phyloP scores from a whole-genome alignment of 2,113 vertebrate genomes.

The Benitochromis conjunctus region DNA sequence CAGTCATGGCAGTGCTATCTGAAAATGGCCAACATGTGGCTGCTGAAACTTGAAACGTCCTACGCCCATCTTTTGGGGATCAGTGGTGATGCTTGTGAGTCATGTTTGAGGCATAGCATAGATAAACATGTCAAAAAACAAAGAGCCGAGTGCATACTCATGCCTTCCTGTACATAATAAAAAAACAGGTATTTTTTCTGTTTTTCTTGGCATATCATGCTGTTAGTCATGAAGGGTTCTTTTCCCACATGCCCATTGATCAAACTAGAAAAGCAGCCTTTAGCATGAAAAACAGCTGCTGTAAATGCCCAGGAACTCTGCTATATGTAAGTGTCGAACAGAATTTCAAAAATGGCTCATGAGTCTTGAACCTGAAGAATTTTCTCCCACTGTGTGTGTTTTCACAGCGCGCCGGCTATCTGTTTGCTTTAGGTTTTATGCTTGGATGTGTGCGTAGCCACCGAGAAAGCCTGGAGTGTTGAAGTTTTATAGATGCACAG shows the following conservation, averaged over 20 bases:
- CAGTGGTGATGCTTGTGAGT: conserved; percentile 15
- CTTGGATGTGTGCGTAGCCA: conserved; percentile 26
- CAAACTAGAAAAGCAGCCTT: neutral
- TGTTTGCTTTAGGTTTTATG: conserved; percentile 31
- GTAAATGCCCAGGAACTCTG: neutral
- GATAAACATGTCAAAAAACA: conserved; percentile 9
- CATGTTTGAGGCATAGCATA: neutral
- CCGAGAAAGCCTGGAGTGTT: neutral
- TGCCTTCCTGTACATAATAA: neutral
- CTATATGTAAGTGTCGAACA: neutral
- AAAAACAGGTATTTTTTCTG: neutral
- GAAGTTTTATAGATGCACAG: neutral
- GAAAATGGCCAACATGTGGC: neutral
- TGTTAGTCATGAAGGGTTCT: neutral
- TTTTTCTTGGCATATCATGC: neutral
- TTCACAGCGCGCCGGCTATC: neutral
- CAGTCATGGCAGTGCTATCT: neutral
- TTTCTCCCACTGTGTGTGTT: neutral
- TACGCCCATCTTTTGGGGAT: neutral
- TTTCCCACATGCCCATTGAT: neutral
- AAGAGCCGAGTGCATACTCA: neutral
- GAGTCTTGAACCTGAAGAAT: neutral
- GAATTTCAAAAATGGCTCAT: neutral
- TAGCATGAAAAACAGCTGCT: neutral
- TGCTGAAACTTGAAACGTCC: neutral